Evolutionary conservation across 2,888 invertebrate species (phyloP).

Genomic region (Melanostoma mellinum): DNA sequence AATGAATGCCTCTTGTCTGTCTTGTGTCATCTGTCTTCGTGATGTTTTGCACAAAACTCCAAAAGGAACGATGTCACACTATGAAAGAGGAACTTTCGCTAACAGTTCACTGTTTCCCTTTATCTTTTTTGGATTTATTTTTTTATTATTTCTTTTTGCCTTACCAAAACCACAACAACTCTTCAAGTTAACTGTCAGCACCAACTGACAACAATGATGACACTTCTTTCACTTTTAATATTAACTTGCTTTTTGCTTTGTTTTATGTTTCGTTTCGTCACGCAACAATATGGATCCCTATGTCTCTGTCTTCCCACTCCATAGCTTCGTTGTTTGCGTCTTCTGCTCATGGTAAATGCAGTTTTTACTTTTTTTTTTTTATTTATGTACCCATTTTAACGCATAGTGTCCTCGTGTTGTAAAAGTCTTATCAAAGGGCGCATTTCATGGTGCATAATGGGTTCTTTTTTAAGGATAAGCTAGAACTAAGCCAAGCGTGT

Average conservation of each 20-base stretch:
- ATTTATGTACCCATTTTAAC: constrained; percentile 3
- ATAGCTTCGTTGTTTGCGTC: not conserved
- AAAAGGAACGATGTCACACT: constrained; percentile 56
- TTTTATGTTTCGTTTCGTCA: constrained; percentile 10
- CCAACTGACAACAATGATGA: constrained; percentile 67
- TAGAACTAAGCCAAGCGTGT: constrained; percentile 39
- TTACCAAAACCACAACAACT: constrained; percentile 44
- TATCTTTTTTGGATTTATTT: not conserved
- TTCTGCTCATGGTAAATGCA: constrained; percentile 47
- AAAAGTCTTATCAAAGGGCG: constrained; percentile 39
- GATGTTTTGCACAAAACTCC: not conserved
- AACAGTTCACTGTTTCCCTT: not conserved
- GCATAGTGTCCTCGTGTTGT: constrained; percentile 52
- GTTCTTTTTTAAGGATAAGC: constrained; percentile 26
- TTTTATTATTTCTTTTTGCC: not conserved
- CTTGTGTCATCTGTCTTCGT: constrained; percentile 57
- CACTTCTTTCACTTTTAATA: constrained; percentile 66
- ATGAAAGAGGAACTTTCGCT: constrained; percentile 38
- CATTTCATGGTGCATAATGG: constrained; percentile 29
- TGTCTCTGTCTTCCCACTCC: not conserved
- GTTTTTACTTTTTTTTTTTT: constrained; percentile 24
- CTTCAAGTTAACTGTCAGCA: constrained; percentile 66
- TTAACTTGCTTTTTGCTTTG: constrained; percentile 34
- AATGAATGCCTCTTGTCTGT: constrained; percentile 68
- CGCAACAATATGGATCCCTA: constrained; percentile 23